A percentile compares a stretch with the other conserved stretches of the same genome.
These are phyloP conservation scores for Saccostrea echinata DNA, from an alignment of 1,140 invertebrate species.

Conservation along the genomic window DNA sequence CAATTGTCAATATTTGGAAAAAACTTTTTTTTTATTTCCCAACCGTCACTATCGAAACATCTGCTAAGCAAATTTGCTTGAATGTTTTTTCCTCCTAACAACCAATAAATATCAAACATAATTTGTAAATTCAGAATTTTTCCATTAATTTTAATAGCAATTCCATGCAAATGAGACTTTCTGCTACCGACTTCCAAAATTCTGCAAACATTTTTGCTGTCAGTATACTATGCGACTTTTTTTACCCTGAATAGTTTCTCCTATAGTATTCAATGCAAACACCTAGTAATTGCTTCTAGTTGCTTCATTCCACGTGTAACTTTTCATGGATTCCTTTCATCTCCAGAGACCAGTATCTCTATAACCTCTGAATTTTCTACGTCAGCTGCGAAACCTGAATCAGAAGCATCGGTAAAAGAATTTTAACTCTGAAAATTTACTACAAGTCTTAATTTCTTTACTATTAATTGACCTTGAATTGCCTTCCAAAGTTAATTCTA, in stretches of 20 bases:
- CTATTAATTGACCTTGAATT: conserved; percentile 13
- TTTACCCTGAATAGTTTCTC: background rate
- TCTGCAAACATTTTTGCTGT: conserved; percentile 42
- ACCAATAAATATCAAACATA: background rate
- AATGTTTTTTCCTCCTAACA: background rate
- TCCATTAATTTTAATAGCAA: conserved; percentile 31
- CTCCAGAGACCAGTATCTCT: background rate
- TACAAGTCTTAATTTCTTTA: background rate
- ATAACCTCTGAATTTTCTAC: conserved; percentile 23
- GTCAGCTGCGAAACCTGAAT: background rate
- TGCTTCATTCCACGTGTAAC: conserved; percentile 1
- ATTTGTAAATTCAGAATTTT: background rate
- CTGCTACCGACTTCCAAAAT: conserved; percentile 40
- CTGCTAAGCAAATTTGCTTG: conserved; percentile 21
- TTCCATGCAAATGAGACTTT: conserved; percentile 19
- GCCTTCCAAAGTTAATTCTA: background rate
- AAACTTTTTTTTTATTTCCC: background rate
- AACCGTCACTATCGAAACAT: conserved; percentile 41
- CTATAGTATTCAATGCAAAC: background rate
- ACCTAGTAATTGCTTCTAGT: conserved; percentile 24
- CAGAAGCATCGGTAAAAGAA: background rate
- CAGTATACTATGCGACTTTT: background rate
- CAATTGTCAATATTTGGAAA: background rate
- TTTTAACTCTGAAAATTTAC: no score
- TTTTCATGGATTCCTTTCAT: background rate